Evolutionary conservation across 2,113 vertebrate genomes (phyloP).

Genomic region (Ondatra zibethicus): DNA sequence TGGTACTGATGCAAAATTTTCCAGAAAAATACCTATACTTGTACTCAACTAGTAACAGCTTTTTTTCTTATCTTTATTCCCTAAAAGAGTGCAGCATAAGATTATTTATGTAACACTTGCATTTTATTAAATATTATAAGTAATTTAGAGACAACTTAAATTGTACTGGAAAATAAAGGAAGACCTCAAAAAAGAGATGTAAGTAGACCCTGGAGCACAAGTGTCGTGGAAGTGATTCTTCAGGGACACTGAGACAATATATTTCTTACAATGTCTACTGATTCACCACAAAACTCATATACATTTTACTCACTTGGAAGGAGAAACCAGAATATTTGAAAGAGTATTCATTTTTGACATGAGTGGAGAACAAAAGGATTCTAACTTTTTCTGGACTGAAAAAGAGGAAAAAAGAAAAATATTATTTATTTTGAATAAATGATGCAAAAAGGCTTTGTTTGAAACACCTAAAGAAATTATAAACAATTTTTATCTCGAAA

Average conservation of each 20-base stretch:
- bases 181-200: not conserved
- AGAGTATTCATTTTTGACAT: not conserved
- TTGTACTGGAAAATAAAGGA: fast-evolving
- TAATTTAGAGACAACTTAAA: not conserved
- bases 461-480: not conserved
- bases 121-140: not conserved
- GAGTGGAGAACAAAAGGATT: not conserved
- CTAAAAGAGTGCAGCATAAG: not conserved
- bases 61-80: not conserved
- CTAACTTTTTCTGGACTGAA: not conserved
- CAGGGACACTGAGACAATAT: not conserved
- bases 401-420: not conserved
- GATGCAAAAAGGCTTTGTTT: not conserved
- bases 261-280: too few species aligned
- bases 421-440: not conserved
- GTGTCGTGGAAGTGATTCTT: not conserved
- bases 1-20: not conserved
- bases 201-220: fast-evolving
- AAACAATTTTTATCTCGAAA: not conserved
- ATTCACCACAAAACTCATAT: not conserved
- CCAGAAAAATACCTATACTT: not conserved
- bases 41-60: not conserved
- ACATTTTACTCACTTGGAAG: not conserved
- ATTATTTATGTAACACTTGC: not conserved
- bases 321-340: not conserved